Evolutionary conservation across 2,113 vertebrate species (phyloP).

Genomic region (Glaucomys volans): DNA sequence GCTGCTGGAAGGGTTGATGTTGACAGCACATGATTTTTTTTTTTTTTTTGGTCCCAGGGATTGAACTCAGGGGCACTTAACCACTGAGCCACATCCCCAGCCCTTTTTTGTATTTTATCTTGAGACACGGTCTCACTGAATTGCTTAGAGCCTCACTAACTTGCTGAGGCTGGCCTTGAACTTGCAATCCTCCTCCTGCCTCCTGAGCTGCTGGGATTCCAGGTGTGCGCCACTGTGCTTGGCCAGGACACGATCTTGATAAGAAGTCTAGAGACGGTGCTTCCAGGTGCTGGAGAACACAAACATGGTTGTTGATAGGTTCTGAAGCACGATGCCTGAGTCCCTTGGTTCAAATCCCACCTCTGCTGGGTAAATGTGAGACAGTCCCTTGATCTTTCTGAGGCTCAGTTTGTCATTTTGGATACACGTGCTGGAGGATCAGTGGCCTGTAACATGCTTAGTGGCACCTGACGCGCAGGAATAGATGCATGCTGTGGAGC

Average conservation of each 20-base stretch:
- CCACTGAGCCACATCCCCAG: too few relatives aligned
- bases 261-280: not conserved
- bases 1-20: not conserved
- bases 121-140: too few relatives aligned
- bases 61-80: too few relatives aligned
- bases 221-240: too few relatives aligned
- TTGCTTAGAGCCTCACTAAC: too few relatives aligned
- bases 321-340: not conserved
- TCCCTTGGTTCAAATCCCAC: not conserved
- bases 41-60: too few relatives aligned
- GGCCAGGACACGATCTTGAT: not conserved
- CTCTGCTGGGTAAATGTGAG: not conserved
- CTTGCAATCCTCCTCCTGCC: too few relatives aligned
- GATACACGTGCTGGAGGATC: not conserved
- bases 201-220: too few relatives aligned
- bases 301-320: not conserved
- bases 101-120: too few relatives aligned
- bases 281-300: not conserved
- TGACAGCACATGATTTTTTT: too few relatives aligned
- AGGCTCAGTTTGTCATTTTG: not conserved
- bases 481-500: not conserved
- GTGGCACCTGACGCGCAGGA: not conserved
- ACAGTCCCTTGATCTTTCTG: not conserved
- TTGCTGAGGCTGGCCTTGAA: too few relatives aligned
- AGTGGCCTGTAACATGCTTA: fast-evolving